Evolutionary conservation across 1,140 invertebrate species (phyloP).

Genomic region (Diprion similis): DNA sequence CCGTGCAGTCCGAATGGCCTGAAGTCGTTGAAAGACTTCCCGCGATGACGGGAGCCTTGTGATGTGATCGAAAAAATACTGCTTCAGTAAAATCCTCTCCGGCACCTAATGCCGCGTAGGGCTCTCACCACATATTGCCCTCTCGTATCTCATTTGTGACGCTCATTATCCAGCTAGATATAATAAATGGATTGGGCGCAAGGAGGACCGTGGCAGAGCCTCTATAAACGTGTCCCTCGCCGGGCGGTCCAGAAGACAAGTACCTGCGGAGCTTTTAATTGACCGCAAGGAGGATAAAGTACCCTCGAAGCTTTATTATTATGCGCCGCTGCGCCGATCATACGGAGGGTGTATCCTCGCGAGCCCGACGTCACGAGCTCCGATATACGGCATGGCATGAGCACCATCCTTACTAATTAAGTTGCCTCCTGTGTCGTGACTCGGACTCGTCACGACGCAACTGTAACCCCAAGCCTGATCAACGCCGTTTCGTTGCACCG

Average conservation of each 20-base stretch:
- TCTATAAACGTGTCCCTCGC: not conserved
- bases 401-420: not conserved
- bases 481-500: too few species aligned
- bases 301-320: not conserved
- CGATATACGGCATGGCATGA: not conserved
- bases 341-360: not conserved
- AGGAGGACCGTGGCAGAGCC: not conserved
- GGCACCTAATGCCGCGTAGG: too few species aligned
- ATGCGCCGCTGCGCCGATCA: not conserved
- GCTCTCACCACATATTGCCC: not conserved
- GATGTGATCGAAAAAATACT: too few species aligned
- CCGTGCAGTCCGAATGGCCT: too few species aligned
- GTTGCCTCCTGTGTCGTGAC: not conserved
- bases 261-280: not conserved
- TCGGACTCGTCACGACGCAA: not conserved
- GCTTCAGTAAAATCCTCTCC: too few species aligned
- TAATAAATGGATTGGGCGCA: not conserved
- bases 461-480: not conserved
- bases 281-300: not conserved
- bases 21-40: too few species aligned
- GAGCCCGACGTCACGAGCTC: not conserved
- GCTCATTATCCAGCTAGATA: not conserved
- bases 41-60: too few species aligned
- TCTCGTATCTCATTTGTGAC: not conserved
- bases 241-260: slow-evolving; percentile 6